phyloP scores from a whole-genome alignment of 2,888 invertebrate species.

The Cinara cedri region DNA sequence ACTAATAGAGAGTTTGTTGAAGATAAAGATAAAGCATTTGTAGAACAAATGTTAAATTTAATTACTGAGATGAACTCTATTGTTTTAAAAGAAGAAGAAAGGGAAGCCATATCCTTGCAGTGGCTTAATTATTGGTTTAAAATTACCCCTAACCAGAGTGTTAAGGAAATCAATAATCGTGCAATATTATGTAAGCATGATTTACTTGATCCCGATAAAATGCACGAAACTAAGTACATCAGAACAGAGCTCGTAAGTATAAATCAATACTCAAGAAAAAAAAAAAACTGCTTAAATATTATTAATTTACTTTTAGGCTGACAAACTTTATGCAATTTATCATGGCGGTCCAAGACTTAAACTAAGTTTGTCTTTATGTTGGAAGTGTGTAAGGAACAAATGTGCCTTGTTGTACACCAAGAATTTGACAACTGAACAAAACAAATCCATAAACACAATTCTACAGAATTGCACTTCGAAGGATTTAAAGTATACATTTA shows the following conservation, averaged over 20 bases:
- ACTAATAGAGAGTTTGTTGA: constrained; percentile 46
- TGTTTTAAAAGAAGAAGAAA: constrained; percentile 60
- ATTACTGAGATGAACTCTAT: constrained; percentile 54
- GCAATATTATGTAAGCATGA: constrained; percentile 65
- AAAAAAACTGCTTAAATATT: too few relatives aligned
- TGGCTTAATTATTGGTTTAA: constrained; percentile 68
- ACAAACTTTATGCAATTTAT: constrained; percentile 64
- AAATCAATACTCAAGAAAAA: not conserved
- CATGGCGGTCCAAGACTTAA: constrained; percentile 64
- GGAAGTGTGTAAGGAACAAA: constrained; percentile 65
- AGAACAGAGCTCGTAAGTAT: constrained; percentile 62
- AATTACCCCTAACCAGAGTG: constrained; percentile 60
- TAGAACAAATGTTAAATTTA: constrained; percentile 48
- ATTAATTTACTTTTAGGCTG: constrained; percentile 61
- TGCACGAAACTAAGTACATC: constrained; percentile 65
- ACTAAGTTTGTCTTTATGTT: constrained; percentile 62
- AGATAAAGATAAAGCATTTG: constrained; percentile 49
- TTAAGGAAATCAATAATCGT: constrained; percentile 65
- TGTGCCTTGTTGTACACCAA: constrained; percentile 65
- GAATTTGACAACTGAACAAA: constrained; percentile 65
- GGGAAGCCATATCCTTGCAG: constrained; percentile 66
- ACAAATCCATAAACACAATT: constrained; percentile 63
- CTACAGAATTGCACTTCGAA: constrained; percentile 30
- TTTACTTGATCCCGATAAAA: constrained; percentile 65
- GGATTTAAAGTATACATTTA: constrained; percentile 4